Percentiles rank a stretch among this genome's conserved stretches.
Conservation (phyloP, 1,140 invertebrate species). For the Procambarus virginalis region DNA sequence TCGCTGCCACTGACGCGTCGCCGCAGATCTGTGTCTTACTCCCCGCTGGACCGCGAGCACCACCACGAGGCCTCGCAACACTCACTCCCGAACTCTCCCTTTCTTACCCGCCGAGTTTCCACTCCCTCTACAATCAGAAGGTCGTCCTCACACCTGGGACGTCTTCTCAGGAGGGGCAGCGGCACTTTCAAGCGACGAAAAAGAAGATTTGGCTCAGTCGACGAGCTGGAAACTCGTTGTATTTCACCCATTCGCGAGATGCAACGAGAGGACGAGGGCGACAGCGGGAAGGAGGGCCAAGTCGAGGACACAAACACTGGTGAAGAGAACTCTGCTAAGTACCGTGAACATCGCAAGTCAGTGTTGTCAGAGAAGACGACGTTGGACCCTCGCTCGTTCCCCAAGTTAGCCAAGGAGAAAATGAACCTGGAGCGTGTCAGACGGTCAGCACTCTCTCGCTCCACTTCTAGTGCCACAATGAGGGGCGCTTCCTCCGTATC, state of each 20-base stretch:
- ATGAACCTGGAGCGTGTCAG: slow-evolving; percentile 78
- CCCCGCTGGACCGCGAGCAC: slow-evolving; percentile 13
- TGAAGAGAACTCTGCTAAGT: slow-evolving; percentile 43
- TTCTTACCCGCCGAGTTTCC: slow-evolving; percentile 37
- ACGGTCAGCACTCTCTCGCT: slow-evolving; percentile 25
- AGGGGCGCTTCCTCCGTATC: slow-evolving; percentile 75
- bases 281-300: slow-evolving; percentile 3
- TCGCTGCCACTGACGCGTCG: slow-evolving; percentile 32
- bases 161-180: slow-evolving; percentile 36
- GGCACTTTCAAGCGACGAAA: slow-evolving; percentile 40
- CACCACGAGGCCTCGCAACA: slow-evolving; percentile 6
- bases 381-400: slow-evolving; percentile 79
- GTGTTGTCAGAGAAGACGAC: slow-evolving; percentile 78
- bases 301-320: slow-evolving; percentile 3
- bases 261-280: slow-evolving; percentile 44
- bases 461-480: slow-evolving; percentile 46
- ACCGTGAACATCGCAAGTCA: slow-evolving; percentile 79
- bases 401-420: slow-evolving; percentile 86
- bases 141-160: slow-evolving; percentile 50
- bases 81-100: slow-evolving; percentile 52
- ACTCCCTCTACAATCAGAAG: slow-evolving; percentile 42
- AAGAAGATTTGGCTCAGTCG: slow-evolving; percentile 54
- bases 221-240: slow-evolving; percentile 49
- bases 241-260: slow-evolving; percentile 59
- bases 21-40: slow-evolving; percentile 9